A percentile compares a stretch with the other conserved stretches of the same genome.
Evolutionary conservation across 1,140 invertebrate genomes (phyloP).

Genomic region (Planococcus citri): DNA sequence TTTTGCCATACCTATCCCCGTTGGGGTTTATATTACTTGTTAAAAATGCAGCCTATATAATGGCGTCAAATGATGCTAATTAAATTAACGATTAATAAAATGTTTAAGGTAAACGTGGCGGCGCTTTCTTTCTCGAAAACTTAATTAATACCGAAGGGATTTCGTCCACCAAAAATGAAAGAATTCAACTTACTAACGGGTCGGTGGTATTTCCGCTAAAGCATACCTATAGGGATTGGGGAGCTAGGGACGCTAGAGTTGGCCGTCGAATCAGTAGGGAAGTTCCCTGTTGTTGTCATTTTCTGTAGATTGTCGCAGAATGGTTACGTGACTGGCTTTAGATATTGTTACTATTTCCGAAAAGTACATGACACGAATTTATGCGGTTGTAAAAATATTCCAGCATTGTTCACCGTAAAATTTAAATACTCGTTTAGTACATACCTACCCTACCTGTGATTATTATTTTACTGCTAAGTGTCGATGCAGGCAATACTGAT

Average conservation of each 20-base stretch:
- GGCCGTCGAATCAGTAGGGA: neutral
- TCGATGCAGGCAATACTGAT: too few relatives aligned
- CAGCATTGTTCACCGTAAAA: neutral
- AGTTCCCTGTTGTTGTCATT: conserved; percentile 13
- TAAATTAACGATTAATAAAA: neutral
- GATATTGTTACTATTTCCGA: conserved; percentile 16
- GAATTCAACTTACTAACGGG: neutral
- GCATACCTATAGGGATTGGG: neutral
- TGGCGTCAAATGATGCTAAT: too few relatives aligned
- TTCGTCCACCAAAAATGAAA: neutral
- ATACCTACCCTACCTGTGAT: too few relatives aligned
- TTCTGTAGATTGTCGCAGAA: conserved; percentile 20
- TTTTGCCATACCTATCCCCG: too few relatives aligned
- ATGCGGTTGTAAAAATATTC: neutral
- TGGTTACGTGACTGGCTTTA: conserved; percentile 15
- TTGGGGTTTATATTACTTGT: too few relatives aligned
- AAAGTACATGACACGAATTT: conserved; percentile 19
- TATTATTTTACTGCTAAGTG: too few relatives aligned
- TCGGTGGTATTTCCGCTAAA: neutral
- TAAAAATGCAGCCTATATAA: too few relatives aligned
- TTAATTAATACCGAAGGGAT: neutral
- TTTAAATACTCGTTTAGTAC: too few relatives aligned
- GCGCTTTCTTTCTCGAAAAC: neutral
- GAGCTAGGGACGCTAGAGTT: too few relatives aligned
- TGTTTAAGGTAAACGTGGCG: neutral